Percentiles rank a stretch among this genome's conserved stretches.
phyloP scores from a whole-genome alignment of 2,888 invertebrate species.

The Tryphoninae sp. region DNA sequence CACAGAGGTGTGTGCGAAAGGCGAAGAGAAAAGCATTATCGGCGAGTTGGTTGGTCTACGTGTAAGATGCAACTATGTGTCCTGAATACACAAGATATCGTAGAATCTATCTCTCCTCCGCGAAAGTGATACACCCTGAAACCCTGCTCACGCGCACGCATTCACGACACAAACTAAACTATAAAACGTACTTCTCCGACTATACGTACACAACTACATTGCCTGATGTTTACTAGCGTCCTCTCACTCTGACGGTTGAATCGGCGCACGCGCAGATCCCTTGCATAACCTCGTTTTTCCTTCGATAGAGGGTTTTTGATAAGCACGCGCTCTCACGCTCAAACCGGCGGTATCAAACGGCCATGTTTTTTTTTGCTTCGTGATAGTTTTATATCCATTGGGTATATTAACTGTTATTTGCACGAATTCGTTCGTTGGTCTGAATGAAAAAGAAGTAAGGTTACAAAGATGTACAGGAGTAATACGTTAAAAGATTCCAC shows the following conservation, averaged over 20 bases:
- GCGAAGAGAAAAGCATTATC: constrained; percentile 37
- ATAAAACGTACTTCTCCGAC: neutral
- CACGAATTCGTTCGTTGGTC: neutral
- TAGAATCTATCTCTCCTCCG: constrained; percentile 5
- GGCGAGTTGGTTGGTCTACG: constrained; percentile 6
- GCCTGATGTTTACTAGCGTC: constrained; percentile 63
- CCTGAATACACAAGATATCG: constrained; percentile 10
- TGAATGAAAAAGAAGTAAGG: neutral
- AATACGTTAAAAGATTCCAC: neutral
- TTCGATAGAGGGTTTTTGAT: constrained; percentile 15
- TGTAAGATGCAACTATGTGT: constrained; percentile 3
- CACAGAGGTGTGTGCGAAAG: constrained; percentile 5
- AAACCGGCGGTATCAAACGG: constrained; percentile 10
- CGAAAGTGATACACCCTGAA: constrained; percentile 20
- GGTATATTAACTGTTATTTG: neutral
- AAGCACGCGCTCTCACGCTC: constrained; percentile 27
- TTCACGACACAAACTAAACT: constrained; percentile 11
- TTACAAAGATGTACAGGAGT: neutral
- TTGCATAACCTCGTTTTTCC: constrained; percentile 50
- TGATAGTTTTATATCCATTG: neutral
- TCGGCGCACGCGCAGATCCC: constrained; percentile 55
- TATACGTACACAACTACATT: neutral
- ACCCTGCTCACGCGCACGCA: constrained; percentile 4
- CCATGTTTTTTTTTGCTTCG: constrained; percentile 11
- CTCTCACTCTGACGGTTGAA: constrained; percentile 55